These are phyloP conservation scores for Stenopsyche tienmushanensis DNA, from an alignment of 1,140 invertebrate species.

Conservation along the genomic window DNA sequence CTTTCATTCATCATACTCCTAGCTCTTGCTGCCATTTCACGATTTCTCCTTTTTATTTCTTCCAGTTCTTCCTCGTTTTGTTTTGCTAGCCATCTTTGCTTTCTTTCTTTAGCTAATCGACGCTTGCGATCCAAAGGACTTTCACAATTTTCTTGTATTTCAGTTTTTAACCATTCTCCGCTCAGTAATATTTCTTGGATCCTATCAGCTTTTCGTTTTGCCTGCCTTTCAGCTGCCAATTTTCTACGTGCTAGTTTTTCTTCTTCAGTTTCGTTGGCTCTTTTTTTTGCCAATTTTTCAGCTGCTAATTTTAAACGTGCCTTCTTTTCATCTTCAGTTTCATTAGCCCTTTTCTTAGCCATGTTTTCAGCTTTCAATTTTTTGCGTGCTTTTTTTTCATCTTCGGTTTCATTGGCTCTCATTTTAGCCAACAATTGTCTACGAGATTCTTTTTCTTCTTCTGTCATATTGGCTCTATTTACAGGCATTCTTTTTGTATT, in stretches of 20 bases:
- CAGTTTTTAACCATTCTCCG: no score
- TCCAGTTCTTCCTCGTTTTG: neutral
- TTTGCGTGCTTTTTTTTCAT: no score
- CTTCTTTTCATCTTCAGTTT: slow-evolving; percentile 1
- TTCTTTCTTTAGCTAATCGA: neutral
- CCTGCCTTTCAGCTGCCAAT: no score
- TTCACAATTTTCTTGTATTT: neutral
- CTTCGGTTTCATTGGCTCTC: neutral
- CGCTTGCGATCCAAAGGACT: neutral
- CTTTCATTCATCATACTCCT: no score
- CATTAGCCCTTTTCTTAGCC: neutral
- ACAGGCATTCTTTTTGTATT: no score
- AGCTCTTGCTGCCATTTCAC: no score
- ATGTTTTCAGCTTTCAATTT: neutral
- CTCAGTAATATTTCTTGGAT: no score
- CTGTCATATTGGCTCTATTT: no score
- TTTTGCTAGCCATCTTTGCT: neutral
- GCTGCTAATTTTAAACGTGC: neutral
- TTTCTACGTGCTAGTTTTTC: neutral
- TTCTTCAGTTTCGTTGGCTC: neutral
- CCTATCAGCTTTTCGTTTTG: no score
- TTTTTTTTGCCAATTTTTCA: neutral
- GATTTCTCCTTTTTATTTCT: neutral
- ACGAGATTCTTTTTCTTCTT: neutral
- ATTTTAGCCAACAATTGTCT: neutral